phyloP scores from a whole-genome alignment of 37 sponge, comb jelly and placozoan genomes.

The Petrosia ficiformis region DNA sequence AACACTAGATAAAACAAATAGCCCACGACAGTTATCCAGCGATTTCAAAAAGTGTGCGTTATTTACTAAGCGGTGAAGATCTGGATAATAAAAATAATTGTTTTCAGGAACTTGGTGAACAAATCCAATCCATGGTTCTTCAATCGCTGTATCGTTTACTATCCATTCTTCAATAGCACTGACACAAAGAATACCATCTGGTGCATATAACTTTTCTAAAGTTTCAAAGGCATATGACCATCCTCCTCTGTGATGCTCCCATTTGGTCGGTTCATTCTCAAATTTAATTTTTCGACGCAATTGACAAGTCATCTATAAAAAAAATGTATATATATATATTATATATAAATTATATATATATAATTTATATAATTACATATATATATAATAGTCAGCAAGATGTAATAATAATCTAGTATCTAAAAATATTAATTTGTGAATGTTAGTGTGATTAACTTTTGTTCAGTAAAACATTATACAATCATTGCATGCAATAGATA shows the following conservation, averaged over 20 bases:
- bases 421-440: too few relatives aligned
- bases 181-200: constrained; percentile 41
- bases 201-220: constrained; percentile 16
- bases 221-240: constrained; percentile 39
- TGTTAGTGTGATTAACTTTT: too few relatives aligned
- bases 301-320: too few relatives aligned
- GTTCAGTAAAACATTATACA: too few relatives aligned
- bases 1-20: constrained; percentile 30
- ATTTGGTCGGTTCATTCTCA: constrained; percentile 13
- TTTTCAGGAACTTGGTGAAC: constrained; percentile 51
- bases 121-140: constrained; percentile 60
- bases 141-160: not conserved
- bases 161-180: constrained; percentile 37
- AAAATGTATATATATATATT: too few relatives aligned
- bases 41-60: constrained; percentile 13
- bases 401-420: too few relatives aligned
- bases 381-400: too few relatives aligned
- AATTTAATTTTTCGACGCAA: constrained; percentile 38
- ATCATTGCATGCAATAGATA: too few relatives aligned
- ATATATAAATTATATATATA: too few relatives aligned
- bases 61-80: constrained; percentile 34
- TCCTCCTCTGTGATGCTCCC: constrained; percentile 61
- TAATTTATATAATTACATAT: too few relatives aligned
- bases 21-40: constrained; percentile 44
- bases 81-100: constrained; percentile 36